Evolutionary conservation across 2,888 invertebrate genomes (phyloP).

Genomic region (Ennomos fuscantarius): DNA sequence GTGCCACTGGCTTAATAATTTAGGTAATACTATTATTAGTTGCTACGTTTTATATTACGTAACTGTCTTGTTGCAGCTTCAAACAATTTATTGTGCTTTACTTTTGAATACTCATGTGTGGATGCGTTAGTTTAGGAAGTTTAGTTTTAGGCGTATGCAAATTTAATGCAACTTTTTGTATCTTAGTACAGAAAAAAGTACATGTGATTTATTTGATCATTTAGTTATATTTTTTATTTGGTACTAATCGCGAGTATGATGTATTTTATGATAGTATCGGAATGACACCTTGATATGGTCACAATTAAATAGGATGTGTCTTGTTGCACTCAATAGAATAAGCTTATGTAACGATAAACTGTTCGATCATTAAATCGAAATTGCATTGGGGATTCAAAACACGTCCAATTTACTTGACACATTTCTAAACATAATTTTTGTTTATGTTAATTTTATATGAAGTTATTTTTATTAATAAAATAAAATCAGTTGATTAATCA

Average conservation of each 20-base stretch:
- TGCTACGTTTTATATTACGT: constrained; percentile 52
- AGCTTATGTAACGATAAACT: background rate
- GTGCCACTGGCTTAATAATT: constrained; percentile 79
- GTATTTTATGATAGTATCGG: constrained; percentile 19
- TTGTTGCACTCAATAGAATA: constrained; percentile 31
- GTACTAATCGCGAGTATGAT: constrained; percentile 49
- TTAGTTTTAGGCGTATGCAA: constrained; percentile 37
- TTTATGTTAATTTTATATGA: constrained; percentile 44
- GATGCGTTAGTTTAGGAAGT: constrained; percentile 70
- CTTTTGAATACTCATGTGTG: constrained; percentile 84
- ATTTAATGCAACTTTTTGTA: constrained; percentile 73
- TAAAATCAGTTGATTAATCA: constrained; percentile 42
- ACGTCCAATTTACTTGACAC: constrained; percentile 45
- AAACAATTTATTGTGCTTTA: constrained; percentile 83
- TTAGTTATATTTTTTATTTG: constrained; percentile 59
- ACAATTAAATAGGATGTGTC: constrained; percentile 56
- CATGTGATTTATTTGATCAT: constrained; percentile 80
- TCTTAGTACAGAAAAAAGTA: constrained; percentile 82
- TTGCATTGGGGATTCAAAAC: constrained; percentile 34
- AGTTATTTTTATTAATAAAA: constrained; percentile 40
- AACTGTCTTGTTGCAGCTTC: constrained; percentile 81
- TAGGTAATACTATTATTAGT: constrained; percentile 64
- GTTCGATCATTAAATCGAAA: background rate
- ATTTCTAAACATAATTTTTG: constrained; percentile 51
- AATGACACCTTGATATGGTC: constrained; percentile 39